Percentiles rank a stretch among this genome's conserved stretches.
Conservation (phyloP, 2,113 vertebrate genomes). For the Agelaius phoeniceus region DNA sequence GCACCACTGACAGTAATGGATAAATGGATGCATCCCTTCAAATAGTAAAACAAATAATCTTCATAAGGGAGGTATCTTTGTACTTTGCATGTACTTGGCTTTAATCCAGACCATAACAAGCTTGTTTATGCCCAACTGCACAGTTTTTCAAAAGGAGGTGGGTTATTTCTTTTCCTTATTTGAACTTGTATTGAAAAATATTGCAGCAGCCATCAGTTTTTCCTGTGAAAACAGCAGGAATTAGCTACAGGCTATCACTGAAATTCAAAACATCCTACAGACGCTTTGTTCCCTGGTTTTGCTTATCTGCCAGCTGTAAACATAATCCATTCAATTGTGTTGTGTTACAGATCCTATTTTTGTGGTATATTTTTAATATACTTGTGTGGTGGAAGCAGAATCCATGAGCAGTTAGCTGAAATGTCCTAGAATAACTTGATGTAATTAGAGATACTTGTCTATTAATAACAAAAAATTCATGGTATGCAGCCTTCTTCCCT, state of each 20-base stretch:
- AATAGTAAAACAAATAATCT: conserved; percentile 10
- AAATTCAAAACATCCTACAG: conserved; percentile 50
- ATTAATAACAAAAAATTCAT: conserved; percentile 12
- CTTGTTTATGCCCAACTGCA: conserved; percentile 50
- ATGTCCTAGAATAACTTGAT: not conserved
- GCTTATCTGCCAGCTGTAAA: conserved; percentile 58
- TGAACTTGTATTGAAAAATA: conserved; percentile 47
- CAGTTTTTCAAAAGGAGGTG: conserved; percentile 31
- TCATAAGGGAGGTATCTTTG: conserved; percentile 8
- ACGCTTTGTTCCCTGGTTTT: conserved; percentile 47
- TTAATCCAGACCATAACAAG: conserved; percentile 14
- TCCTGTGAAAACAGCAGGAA: conserved; percentile 50
- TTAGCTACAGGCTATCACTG: conserved; percentile 51
- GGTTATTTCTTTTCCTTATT: conserved; percentile 51
- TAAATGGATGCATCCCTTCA: conserved; percentile 18
- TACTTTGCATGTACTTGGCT: not conserved
- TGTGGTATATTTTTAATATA: conserved; percentile 15
- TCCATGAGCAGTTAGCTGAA: not conserved
- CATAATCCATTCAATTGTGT: conserved; percentile 20
- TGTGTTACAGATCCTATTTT: conserved; percentile 34
- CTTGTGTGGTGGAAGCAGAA: not conserved
- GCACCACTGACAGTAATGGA: not conserved
- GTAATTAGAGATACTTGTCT: conserved; percentile 15
- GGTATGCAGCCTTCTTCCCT: not conserved
- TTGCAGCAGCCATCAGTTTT: conserved; percentile 49